Evolutionary conservation across 2,113 vertebrate genomes (phyloP), one percentile per base, ranked within the genome.

Genomic region (Pleuronectes platessa): DNA sequence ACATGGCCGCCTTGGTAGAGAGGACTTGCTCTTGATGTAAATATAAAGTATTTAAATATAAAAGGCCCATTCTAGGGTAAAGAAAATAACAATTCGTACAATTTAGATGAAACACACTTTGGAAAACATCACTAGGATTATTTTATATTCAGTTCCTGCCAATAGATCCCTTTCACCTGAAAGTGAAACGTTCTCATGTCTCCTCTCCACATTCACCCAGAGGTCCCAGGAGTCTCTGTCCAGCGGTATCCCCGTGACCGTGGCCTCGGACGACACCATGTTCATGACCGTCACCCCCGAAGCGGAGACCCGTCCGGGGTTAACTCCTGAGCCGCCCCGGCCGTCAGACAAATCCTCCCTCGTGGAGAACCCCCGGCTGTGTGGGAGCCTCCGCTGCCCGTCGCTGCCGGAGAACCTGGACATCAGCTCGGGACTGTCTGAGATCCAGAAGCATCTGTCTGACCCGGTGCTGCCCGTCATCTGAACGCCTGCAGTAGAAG

Each of bases 391-490:
- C 40, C 95, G 87, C 14, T 97, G 95, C 86, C 94, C 95, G 45
- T 98, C 97, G 1, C 94, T 98, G 56, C 97, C 97, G 0, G 96
- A 95, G 79, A 94, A 95, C 82, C 92, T 98, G 69, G 93, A 96
- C 81, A 80, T 89, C 40, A 77, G 91, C 54, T 85, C 94, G 0
- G 93, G 88, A 83, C 89, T 88, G 47, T 86, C 89, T 65, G 94
- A 95, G 85, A 95, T 96, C 88, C 96, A 96, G 90, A 97, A 95
- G 92, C 95, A 97, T 53, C 86, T 94, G 81, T 99, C 97, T 45
- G 96, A 98, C 78, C 97, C 97, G 0, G 91, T 91, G 78, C 94
- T 98, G 49, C 90, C 93, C 2, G 92, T 93, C 66, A 93, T 89
- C 92, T 96, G 94, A 94, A 85, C 61, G 37, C 55, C 35, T 18